phyloP scores from a whole-genome alignment of 2,888 invertebrate species.

The Sicus ferrugineus region DNA sequence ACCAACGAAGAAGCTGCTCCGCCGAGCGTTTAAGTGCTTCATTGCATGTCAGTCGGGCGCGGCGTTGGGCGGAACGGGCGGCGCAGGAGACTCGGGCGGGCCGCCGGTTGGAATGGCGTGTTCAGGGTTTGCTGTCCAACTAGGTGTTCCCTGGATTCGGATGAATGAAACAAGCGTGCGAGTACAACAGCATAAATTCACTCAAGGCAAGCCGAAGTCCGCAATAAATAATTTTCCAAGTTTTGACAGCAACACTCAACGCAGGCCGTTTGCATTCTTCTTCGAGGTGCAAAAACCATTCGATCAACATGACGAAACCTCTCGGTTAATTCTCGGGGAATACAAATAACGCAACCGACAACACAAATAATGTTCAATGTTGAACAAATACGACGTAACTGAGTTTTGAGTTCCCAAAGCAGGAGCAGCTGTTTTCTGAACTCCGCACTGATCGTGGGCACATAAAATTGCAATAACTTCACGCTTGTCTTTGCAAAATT shows the following conservation, averaged over 20 bases:
- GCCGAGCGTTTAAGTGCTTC: constrained; percentile 44
- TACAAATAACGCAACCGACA: too few species aligned
- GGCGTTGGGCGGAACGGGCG: background rate
- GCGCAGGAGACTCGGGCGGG: background rate
- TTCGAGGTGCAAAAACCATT: too few species aligned
- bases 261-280: too few species aligned
- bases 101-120: background rate
- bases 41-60: constrained; percentile 45
- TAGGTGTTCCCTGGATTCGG: constrained; percentile 29
- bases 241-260: constrained; percentile 25
- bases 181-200: constrained; percentile 21
- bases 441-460: too few species aligned
- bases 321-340: too few species aligned
- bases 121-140: constrained; percentile 12
- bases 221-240: constrained; percentile 27
- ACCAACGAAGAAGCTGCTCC: constrained; percentile 33
- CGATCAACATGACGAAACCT: too few species aligned
- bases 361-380: too few species aligned
- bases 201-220: background rate
- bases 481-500: too few species aligned
- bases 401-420: too few species aligned
- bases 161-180: constrained; percentile 27
- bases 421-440: too few species aligned
- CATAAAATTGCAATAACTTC: too few species aligned
- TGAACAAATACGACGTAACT: too few species aligned